These are phyloP conservation scores for Acromyrmex echinatior DNA, from an alignment of 1,140 invertebrate species.

Conservation along the genomic window DNA sequence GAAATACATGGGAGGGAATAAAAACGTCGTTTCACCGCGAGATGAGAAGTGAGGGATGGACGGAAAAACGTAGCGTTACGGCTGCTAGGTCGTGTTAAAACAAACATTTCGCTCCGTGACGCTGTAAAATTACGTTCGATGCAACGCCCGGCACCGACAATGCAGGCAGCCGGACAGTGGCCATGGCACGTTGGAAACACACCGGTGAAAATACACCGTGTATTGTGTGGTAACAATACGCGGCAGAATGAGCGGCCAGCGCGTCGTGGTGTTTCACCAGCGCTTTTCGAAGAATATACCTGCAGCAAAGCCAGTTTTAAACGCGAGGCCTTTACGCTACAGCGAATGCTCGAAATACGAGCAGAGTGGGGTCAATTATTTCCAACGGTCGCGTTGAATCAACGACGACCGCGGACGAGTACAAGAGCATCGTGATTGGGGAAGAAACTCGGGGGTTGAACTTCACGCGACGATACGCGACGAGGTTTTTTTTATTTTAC, in stretches of 20 bases:
- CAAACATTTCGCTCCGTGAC: slow-evolving; percentile 68
- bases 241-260: slow-evolving; percentile 40
- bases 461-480: slow-evolving; percentile 24
- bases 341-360: slow-evolving; percentile 31
- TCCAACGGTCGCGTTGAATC: slow-evolving; percentile 32
- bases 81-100: slow-evolving; percentile 68
- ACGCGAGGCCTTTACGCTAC: slow-evolving; percentile 31
- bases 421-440: slow-evolving; percentile 55
- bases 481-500: background rate
- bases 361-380: slow-evolving; percentile 50
- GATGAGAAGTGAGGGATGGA: background rate
- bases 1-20: slow-evolving; percentile 26
- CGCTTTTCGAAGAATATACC: slow-evolving; percentile 46
- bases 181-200: background rate
- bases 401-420: background rate
- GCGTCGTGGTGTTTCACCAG: background rate
- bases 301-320: slow-evolving; percentile 43
- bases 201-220: slow-evolving; percentile 50
- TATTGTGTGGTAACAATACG: slow-evolving; percentile 65
- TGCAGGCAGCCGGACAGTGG: slow-evolving; percentile 38
- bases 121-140: slow-evolving; percentile 67
- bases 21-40: slow-evolving; percentile 26
- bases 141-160: slow-evolving; percentile 61
- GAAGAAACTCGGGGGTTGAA: slow-evolving; percentile 15
- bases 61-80: slow-evolving; percentile 12